A percentile compares a stretch with the other conserved stretches of the same genome.
phyloP scores from a whole-genome alignment of 2,113 vertebrate species.

The Melospiza georgiana region DNA sequence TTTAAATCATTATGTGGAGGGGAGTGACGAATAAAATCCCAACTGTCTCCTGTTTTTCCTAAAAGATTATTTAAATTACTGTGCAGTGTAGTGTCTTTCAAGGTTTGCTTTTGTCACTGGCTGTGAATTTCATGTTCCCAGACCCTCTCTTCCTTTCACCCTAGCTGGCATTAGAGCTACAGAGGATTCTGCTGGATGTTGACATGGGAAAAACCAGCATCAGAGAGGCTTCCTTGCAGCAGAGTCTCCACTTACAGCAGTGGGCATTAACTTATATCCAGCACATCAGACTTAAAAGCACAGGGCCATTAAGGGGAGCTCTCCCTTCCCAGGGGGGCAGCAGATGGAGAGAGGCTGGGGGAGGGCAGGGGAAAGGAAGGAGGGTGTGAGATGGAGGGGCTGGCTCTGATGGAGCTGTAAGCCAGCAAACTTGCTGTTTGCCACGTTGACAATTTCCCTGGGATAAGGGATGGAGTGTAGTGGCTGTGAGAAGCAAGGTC shows the following conservation, averaged over 20 bases:
- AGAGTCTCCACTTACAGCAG: background rate
- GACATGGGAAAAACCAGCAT: background rate
- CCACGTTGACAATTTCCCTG: constrained; percentile 25
- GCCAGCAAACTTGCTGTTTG: constrained; percentile 37
- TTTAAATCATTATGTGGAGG: background rate
- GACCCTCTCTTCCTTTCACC: background rate
- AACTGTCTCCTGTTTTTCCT: background rate
- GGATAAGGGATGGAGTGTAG: constrained; percentile 33
- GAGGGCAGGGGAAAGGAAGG: background rate
- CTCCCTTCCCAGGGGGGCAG: constrained; percentile 46
- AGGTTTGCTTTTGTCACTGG: background rate
- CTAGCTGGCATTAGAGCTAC: background rate
- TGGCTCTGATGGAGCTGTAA: constrained; percentile 2
- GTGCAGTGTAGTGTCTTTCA: background rate
- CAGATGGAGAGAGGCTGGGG: constrained; percentile 13
- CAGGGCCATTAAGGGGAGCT: background rate
- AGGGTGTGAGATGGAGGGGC: background rate
- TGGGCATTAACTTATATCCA: constrained; percentile 34
- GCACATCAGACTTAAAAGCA: constrained; percentile 37
- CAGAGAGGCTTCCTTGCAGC: background rate
- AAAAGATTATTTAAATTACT: background rate
- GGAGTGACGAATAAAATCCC: background rate
- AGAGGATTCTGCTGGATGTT: background rate
- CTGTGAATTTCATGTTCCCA: background rate
- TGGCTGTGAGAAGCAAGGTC: constrained; percentile 19